phyloP scores from a whole-genome alignment of 2,888 invertebrate genomes.

The Pandemis heparana region DNA sequence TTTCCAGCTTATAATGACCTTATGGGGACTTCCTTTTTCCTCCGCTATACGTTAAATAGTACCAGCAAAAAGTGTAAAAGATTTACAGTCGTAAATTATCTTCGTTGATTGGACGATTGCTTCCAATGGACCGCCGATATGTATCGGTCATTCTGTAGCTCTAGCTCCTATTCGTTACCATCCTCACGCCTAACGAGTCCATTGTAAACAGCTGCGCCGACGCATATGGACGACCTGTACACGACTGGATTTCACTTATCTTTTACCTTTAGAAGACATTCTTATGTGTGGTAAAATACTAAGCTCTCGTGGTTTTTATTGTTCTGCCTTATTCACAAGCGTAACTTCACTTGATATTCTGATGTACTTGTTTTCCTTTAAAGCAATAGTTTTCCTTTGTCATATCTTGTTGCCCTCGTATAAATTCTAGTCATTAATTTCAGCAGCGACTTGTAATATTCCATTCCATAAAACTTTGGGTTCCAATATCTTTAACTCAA shows the following conservation, averaged over 20 bases:
- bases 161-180: slow-evolving; percentile 14
- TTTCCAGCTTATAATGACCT: neutral
- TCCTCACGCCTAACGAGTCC: slow-evolving; percentile 48
- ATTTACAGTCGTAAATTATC: neutral
- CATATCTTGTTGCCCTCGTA: neutral
- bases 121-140: neutral
- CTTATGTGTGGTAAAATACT: neutral
- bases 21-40: neutral
- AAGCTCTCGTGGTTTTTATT: neutral
- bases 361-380: neutral
- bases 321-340: too few species aligned
- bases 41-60: neutral
- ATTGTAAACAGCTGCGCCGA: slow-evolving; percentile 48
- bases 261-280: neutral
- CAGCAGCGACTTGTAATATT: neutral
- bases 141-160: neutral
- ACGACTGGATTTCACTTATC: slow-evolving; percentile 21
- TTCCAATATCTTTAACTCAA: too few species aligned
- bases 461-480: neutral
- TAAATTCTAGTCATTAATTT: neutral
- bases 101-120: neutral
- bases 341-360: too few species aligned
- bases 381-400: neutral
- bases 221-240: slow-evolving; percentile 40
- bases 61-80: neutral